A percentile compares a stretch with the other conserved stretches of the same genome.
These are phyloP conservation scores for Athalia cordata DNA, from an alignment of 2,888 invertebrate species.

Conservation along the genomic window DNA sequence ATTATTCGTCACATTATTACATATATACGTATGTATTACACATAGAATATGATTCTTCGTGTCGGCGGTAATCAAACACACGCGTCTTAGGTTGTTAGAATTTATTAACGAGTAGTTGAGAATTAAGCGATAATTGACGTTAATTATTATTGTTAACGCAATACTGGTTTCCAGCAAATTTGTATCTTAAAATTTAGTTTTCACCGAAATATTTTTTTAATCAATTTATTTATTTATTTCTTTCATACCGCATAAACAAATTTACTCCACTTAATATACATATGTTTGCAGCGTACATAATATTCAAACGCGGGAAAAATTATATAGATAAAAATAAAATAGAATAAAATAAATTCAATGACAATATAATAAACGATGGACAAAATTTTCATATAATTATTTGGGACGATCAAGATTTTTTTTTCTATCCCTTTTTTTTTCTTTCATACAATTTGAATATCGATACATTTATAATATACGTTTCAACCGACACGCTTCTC, in stretches of 20 bases:
- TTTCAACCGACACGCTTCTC: background rate
- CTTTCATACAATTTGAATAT: background rate
- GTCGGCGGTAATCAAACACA: background rate
- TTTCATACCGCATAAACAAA: background rate
- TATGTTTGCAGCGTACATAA: no score
- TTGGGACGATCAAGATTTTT: no score
- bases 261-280: no score
- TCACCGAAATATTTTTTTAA: background rate
- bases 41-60: background rate
- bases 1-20: background rate
- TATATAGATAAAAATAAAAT: no score
- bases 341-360: no score
- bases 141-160: constrained; percentile 30
- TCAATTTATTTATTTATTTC: background rate
- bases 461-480: background rate
- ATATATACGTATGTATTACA: background rate
- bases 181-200: constrained; percentile 7
- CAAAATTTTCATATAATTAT: no score
- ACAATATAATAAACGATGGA: no score
- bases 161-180: constrained; percentile 9
- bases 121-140: constrained; percentile 27
- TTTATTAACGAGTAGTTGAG: constrained; percentile 19
- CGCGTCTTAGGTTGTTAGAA: constrained; percentile 25
- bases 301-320: no score
- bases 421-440: no score